A percentile compares a stretch with the other conserved stretches of the same genome.
These are phyloP conservation scores for Oenanthe melanoleuca DNA, from an alignment of 2,113 vertebrate species.

Conservation along the genomic window DNA sequence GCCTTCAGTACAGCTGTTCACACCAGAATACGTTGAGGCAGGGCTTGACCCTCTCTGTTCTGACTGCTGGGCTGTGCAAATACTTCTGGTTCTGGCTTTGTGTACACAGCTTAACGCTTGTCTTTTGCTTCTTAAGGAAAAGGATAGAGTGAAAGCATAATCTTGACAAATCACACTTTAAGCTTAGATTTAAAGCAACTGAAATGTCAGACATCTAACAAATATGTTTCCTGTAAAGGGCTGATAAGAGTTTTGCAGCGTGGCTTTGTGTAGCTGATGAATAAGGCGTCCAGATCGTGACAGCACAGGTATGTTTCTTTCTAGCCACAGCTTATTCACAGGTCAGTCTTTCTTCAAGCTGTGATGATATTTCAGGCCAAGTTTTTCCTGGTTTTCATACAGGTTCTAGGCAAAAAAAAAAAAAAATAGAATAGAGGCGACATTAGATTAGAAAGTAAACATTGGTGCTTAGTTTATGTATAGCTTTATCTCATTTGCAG, in stretches of 20 bases:
- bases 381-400: too few relatives aligned
- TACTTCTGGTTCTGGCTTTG: background rate
- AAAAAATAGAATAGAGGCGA: too few relatives aligned
- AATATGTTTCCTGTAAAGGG: background rate
- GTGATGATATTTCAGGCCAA: background rate
- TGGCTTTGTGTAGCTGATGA: background rate
- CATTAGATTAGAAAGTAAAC: too few relatives aligned
- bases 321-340: background rate
- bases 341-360: background rate
- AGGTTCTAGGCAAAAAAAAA: too few relatives aligned
- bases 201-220: background rate
- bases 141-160: background rate
- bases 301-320: background rate
- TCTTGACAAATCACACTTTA: background rate
- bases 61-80: accelerated
- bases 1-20: accelerated
- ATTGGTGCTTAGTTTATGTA: too few relatives aligned
- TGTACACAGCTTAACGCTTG: accelerated
- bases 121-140: accelerated
- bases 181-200: background rate
- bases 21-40: too few relatives aligned
- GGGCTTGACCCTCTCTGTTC: too few relatives aligned
- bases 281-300: background rate
- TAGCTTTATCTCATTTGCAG: too few relatives aligned
- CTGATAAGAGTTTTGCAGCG: background rate